Percentiles rank a stretch among this genome's conserved stretches.
Conservation (phyloP, 2,888 invertebrate species). For the Spisula subtruncata region DNA sequence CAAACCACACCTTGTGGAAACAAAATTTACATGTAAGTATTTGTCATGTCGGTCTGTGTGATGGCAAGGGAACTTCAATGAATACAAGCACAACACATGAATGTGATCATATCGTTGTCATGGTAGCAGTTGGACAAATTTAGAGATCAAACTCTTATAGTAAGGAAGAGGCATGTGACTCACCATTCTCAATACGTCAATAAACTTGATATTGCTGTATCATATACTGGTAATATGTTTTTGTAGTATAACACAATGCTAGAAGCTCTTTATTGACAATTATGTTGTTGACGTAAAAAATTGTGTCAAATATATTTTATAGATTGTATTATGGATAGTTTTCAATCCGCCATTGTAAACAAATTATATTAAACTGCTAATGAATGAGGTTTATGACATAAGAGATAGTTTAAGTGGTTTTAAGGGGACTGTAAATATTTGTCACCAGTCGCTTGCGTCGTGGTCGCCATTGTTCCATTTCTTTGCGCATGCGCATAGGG, state of each 20-base stretch:
- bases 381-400: neutral
- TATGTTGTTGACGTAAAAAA: neutral
- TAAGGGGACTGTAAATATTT: conserved; percentile 3
- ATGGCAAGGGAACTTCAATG: too few species aligned
- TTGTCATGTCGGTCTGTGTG: too few species aligned
- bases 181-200: neutral
- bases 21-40: too few species aligned
- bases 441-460: neutral
- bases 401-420: neutral
- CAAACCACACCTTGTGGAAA: too few species aligned
- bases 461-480: neutral
- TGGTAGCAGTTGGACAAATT: too few species aligned
- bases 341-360: neutral
- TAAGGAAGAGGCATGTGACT: neutral
- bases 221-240: too few species aligned
- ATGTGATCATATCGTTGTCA: too few species aligned
- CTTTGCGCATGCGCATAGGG: neutral
- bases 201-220: neutral
- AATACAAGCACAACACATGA: too few species aligned
- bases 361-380: neutral
- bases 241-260: too few species aligned
- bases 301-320: neutral
- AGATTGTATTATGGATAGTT: neutral
- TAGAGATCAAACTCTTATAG: too few species aligned
- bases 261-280: neutral